Conservation (phyloP, 1,140 invertebrate species). For the Trigoniulus corallinus region DNA sequence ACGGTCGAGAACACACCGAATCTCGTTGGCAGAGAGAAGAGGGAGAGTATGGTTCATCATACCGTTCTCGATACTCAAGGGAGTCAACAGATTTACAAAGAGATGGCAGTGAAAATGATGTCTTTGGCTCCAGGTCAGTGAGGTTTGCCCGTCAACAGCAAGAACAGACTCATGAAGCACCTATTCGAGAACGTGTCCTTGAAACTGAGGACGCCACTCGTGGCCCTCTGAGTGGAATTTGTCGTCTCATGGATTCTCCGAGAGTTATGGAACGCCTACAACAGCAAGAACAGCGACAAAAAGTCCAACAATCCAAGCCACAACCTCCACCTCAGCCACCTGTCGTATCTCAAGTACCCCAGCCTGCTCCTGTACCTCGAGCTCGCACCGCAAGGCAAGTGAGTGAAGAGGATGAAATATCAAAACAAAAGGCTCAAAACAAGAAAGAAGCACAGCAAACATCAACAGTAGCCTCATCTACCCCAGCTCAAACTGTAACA, state of each 20-base stretch:
- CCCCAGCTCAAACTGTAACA: conserved; percentile 20
- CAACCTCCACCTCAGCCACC: conserved; percentile 30
- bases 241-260: conserved; percentile 69
- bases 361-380: conserved; percentile 25
- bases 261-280: conserved; percentile 73
- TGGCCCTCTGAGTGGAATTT: conserved; percentile 76
- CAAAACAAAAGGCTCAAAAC: conserved; percentile 72
- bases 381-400: conserved; percentile 39
- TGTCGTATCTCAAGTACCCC: not conserved
- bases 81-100: conserved; percentile 3
- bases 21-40: conserved; percentile 28
- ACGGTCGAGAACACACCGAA: conserved; percentile 47
- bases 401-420: conserved; percentile 77
- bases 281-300: conserved; percentile 14
- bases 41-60: conserved; percentile 35
- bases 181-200: conserved; percentile 50
- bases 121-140: conserved; percentile 19
- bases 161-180: conserved; percentile 14
- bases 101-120: conserved; percentile 9
- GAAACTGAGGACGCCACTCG: conserved; percentile 76
- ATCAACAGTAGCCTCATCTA: conserved; percentile 36
- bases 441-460: conserved; percentile 34
- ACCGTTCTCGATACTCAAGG: conserved; percentile 16
- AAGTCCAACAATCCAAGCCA: conserved; percentile 15
- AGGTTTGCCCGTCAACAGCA: conserved; percentile 28